These are phyloP conservation scores for Lepisosteus oculatus DNA, from an alignment of 2,113 vertebrate genomes.

Conservation along the genomic window DNA sequence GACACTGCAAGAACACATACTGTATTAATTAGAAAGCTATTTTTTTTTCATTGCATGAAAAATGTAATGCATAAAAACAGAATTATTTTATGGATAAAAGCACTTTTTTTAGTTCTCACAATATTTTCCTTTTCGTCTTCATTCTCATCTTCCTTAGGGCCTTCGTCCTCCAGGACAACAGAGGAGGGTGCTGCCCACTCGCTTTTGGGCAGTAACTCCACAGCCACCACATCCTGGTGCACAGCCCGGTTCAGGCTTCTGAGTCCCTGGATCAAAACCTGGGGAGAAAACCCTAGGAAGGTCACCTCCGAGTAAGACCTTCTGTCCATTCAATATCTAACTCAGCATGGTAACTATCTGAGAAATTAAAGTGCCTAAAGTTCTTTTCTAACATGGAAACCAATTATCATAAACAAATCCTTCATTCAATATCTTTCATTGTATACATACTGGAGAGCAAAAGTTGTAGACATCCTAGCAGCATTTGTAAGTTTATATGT, in stretches of 20 bases:
- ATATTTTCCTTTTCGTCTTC: conserved; percentile 65
- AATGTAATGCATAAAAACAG: neutral
- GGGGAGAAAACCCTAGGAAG: neutral
- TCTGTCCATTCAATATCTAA: no score
- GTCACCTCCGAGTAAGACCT: neutral
- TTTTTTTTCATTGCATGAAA: no score
- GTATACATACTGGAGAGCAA: no score
- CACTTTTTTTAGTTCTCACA: conserved; percentile 31
- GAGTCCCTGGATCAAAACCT: conserved; percentile 91
- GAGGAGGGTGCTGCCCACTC: conserved; percentile 86
- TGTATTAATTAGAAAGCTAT: no score
- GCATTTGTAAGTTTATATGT: no score
- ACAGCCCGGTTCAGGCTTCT: conserved; percentile 88
- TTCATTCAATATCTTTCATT: no score
- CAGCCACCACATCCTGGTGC: conserved; percentile 89
- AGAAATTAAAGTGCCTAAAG: no score
- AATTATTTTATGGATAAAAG: neutral
- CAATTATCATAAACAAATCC: no score
- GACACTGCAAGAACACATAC: no score
- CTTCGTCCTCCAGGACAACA: conserved; percentile 88
- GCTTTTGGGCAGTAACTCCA: conserved; percentile 77
- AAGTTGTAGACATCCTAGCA: no score
- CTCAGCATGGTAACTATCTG: no score
- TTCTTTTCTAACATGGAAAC: no score
- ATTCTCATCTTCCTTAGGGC: conserved; percentile 79